A percentile compares a stretch with the other conserved stretches of the same genome.
phyloP scores from a whole-genome alignment of 2,888 invertebrate species.

The Amphipyra berbera region DNA sequence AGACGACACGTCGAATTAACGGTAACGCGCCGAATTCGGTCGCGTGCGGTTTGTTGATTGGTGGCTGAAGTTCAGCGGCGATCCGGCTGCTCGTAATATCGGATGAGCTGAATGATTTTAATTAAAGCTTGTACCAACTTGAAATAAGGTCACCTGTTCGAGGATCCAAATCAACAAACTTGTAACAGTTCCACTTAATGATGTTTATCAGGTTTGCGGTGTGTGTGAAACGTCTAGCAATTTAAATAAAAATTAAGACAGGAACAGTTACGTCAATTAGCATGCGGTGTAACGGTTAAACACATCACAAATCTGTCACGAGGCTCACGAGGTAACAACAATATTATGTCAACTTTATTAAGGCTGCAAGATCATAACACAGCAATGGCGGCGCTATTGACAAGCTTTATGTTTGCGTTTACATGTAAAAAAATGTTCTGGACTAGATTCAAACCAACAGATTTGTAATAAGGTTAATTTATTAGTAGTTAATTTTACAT shows the following conservation, averaged over 20 bases:
- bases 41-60: conserved; percentile 58
- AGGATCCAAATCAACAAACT: conserved; percentile 11
- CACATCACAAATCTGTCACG: conserved; percentile 68
- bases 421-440: too few species aligned
- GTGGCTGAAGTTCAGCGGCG: conserved; percentile 46
- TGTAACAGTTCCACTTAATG: conserved; percentile 35
- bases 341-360: conserved; percentile 72
- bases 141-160: conserved; percentile 30
- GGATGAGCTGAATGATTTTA: conserved; percentile 29
- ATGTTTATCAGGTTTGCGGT: conserved; percentile 39
- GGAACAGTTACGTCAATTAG: conserved; percentile 67
- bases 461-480: too few species aligned
- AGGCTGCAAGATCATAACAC: conserved; percentile 35
- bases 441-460: too few species aligned
- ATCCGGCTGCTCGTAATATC: conserved; percentile 30
- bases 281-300: conserved; percentile 67
- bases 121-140: conserved; percentile 31
- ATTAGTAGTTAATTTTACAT: too few species aligned
- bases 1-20: conserved; percentile 74
- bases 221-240: conserved; percentile 43
- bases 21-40: conserved; percentile 81
- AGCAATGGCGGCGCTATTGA: conserved; percentile 14
- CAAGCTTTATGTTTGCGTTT: conserved; percentile 2
- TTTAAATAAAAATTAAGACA: conserved; percentile 48
- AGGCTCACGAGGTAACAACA: conserved; percentile 60